A percentile compares a stretch with the other conserved stretches of the same genome.
These are phyloP conservation scores for Temnothorax rugatulus DNA, from an alignment of 2,888 invertebrate species.

Conservation along the genomic window DNA sequence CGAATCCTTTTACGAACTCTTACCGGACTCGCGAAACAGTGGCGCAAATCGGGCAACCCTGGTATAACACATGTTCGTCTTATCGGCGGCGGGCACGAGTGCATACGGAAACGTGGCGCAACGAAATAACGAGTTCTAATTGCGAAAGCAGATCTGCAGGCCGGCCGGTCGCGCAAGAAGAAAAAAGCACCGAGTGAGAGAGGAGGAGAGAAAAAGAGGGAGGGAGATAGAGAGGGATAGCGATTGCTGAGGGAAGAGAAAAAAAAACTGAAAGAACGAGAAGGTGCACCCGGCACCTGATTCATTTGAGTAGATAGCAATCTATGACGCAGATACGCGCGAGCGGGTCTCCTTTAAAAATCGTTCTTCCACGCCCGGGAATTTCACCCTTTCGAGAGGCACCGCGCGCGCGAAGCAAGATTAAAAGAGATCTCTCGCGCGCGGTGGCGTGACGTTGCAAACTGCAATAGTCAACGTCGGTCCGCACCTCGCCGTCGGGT, in stretches of 20 bases:
- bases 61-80: conserved; percentile 63
- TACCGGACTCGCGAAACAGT: conserved; percentile 50
- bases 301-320: conserved; percentile 78
- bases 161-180: conserved; percentile 45
- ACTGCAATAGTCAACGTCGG: conserved; percentile 28
- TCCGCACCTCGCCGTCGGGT: conserved; percentile 5
- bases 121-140: conserved; percentile 84
- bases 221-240: conserved; percentile 17
- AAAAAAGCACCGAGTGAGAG: conserved; percentile 14
- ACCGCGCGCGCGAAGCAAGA: conserved; percentile 17
- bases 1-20: conserved; percentile 50
- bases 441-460: conserved; percentile 21
- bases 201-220: conserved; percentile 3
- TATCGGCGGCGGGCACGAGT: conserved; percentile 72
- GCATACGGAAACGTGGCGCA: conserved; percentile 81
- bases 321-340: conserved; percentile 77
- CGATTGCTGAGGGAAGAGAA: conserved; percentile 32
- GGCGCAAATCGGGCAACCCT: conserved; percentile 69
- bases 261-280: conserved; percentile 50
- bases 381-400: conserved; percentile 65
- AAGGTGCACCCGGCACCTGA: conserved; percentile 78
- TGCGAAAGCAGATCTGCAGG: conserved; percentile 80
- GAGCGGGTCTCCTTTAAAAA: conserved; percentile 75
- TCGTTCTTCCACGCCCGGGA: conserved; percentile 74
- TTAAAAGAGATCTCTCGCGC: conserved; percentile 23